Conservation (phyloP, 2,113 vertebrate species). For the Coptodon bakossiorum region DNA sequence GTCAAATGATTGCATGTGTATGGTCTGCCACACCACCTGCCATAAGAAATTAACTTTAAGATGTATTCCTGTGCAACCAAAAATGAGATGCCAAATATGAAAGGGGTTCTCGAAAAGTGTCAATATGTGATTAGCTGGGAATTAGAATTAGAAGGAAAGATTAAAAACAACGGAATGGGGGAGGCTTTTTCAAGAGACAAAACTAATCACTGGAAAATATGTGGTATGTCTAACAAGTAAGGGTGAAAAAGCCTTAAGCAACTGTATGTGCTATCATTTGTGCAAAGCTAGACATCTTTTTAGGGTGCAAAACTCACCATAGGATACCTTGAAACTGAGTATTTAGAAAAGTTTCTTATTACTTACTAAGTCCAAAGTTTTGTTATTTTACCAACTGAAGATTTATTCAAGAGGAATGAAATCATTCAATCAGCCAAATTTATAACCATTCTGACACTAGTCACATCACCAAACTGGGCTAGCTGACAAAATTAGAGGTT, state of each 20-base stretch:
- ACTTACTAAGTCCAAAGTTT: background rate
- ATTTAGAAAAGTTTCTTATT: background rate
- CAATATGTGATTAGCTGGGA: background rate
- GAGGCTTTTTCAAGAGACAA: background rate
- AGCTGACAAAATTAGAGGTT: background rate
- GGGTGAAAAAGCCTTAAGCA: background rate
- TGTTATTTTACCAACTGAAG: background rate
- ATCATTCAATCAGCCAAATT: background rate
- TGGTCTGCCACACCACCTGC: background rate
- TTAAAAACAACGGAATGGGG: background rate
- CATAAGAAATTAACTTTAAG: background rate
- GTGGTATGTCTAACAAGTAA: background rate
- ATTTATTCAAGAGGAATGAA: background rate
- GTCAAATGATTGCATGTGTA: background rate
- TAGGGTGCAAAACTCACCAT: background rate
- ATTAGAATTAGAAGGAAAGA: background rate
- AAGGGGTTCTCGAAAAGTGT: background rate
- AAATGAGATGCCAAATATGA: background rate
- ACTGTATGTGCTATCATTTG: background rate
- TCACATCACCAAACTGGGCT: background rate
- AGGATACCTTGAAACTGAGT: background rate
- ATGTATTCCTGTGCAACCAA: background rate
- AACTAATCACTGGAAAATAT: background rate
- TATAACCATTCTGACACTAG: background rate
- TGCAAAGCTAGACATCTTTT: background rate